Percentiles rank a stretch among this genome's conserved stretches.
These are phyloP conservation scores for Fistularia tabacaria DNA, from an alignment of 2,797 vertebrate species.

Conservation along the genomic window DNA sequence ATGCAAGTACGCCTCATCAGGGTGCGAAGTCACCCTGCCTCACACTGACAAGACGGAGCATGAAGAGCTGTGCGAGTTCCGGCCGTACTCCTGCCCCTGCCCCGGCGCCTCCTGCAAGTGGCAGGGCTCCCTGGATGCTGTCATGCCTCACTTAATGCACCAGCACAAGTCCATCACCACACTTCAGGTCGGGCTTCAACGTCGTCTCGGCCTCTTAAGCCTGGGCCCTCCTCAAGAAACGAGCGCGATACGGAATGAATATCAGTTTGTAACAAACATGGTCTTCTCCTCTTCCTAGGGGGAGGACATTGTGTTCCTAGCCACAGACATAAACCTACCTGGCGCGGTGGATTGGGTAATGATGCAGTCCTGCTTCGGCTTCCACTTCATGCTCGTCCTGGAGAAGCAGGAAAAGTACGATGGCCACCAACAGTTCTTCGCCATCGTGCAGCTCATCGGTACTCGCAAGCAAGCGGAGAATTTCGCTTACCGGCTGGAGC, in stretches of 20 bases:
- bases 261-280: background rate
- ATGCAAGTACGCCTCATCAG: slow-evolving; percentile 95
- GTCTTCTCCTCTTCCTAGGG: slow-evolving; percentile 59
- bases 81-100: slow-evolving; percentile 95
- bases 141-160: slow-evolving; percentile 98
- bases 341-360: slow-evolving; percentile 98
- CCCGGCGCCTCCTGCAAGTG: slow-evolving; percentile 96
- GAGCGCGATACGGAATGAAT: too few species aligned
- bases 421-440: slow-evolving; percentile 93
- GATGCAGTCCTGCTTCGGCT: slow-evolving; percentile 99
- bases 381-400: slow-evolving; percentile 95
- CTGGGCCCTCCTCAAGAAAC: too few species aligned
- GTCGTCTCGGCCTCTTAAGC: background rate
- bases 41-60: slow-evolving; percentile 96
- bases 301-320: slow-evolving; percentile 96
- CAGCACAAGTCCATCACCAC: slow-evolving; percentile 98
- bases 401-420: slow-evolving; percentile 95
- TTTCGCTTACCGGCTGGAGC: slow-evolving; percentile 90
- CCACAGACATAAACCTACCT: slow-evolving; percentile 96
- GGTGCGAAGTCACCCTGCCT: slow-evolving; percentile 91
- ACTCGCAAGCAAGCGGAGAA: slow-evolving; percentile 93
- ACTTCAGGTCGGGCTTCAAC: slow-evolving; percentile 71
- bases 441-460: slow-evolving; percentile 92
- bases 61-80: slow-evolving; percentile 97
- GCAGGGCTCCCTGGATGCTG: slow-evolving; percentile 95